Conservation (phyloP, 2,888 invertebrate species). For the Anagyrus pseudococci region DNA sequence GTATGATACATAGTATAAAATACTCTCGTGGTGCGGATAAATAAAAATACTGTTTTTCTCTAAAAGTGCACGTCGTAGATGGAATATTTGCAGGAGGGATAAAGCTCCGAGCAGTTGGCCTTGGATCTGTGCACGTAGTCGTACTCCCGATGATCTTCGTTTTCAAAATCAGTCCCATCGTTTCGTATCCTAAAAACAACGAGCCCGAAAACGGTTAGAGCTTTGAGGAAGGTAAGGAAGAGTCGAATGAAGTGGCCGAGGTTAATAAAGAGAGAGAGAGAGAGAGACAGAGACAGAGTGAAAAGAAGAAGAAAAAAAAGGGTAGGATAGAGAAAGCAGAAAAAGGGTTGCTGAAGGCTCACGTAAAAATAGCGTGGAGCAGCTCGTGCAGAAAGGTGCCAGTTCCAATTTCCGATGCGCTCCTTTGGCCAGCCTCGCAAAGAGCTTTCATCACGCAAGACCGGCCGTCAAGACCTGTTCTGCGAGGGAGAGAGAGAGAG, state of each 20-base stretch:
- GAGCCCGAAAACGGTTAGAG: too few species aligned
- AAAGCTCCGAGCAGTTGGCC: conserved; percentile 62
- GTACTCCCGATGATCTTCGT: conserved; percentile 55
- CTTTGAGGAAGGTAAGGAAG: too few species aligned
- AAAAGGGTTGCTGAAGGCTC: conserved; percentile 37
- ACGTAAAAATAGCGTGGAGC: conserved; percentile 57
- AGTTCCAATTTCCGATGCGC: conserved; percentile 47
- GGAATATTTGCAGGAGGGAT: conserved; percentile 61
- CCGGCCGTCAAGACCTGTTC: conserved; percentile 77
- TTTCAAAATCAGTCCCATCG: conserved; percentile 53
- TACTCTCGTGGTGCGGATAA: too few species aligned
- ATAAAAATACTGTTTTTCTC: too few species aligned
- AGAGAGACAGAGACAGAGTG: neutral
- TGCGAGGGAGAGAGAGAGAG: too few species aligned
- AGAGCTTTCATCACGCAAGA: conserved; percentile 75
- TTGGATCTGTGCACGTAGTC: conserved; percentile 59
- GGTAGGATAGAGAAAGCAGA: neutral
- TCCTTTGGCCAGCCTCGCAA: conserved; percentile 73
- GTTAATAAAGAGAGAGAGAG: conserved; percentile 8
- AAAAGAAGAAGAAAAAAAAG: too few species aligned
- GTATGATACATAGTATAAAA: too few species aligned
- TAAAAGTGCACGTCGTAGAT: conserved; percentile 55
- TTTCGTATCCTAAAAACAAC: conserved; percentile 50
- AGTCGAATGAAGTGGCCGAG: too few species aligned
- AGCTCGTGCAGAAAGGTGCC: conserved; percentile 58